Conservation (phyloP, 1,140 invertebrate species). For the Brachionus paranguensis region DNA sequence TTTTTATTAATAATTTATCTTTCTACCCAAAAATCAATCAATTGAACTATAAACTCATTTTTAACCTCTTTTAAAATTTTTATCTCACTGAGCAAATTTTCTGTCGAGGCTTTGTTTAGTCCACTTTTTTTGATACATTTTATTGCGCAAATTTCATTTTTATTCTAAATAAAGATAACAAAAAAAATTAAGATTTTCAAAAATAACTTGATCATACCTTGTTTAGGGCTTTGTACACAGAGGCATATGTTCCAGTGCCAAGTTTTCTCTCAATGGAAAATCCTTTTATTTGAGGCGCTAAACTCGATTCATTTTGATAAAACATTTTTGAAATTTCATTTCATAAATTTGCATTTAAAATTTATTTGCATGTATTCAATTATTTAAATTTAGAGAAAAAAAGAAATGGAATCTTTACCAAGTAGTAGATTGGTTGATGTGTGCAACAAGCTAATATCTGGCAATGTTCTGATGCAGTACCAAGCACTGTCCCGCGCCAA, state of each 20-base stretch:
- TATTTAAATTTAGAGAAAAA: neutral
- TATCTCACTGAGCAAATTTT: conserved; percentile 80
- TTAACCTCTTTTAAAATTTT: conserved; percentile 72
- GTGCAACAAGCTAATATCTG: neutral
- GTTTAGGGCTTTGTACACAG: conserved; percentile 70
- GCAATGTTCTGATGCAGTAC: neutral
- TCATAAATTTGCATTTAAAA: conserved; percentile 19
- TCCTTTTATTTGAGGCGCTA: conserved; percentile 41
- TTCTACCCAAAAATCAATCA: conserved; percentile 68
- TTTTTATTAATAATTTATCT: neutral
- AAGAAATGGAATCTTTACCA: conserved; percentile 34
- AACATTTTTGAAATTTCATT: conserved; percentile 23
- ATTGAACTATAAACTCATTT: conserved; percentile 75
- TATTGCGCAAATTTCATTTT: conserved; percentile 59
- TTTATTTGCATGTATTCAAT: neutral
- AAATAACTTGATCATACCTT: neutral
- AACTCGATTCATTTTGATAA: neutral
- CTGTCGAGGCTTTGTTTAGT: conserved; percentile 67
- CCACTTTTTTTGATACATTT: conserved; percentile 73
- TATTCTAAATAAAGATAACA: neutral
- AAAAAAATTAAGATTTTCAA: neutral
- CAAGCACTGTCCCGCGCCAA: neutral
- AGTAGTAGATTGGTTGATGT: conserved; percentile 8
- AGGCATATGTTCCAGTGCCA: conserved; percentile 77
- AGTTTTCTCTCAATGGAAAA: conserved; percentile 64